Base-by-base conservation (phyloP, 2,113 vertebrate genomes). In the Tor tambroides region DNA sequence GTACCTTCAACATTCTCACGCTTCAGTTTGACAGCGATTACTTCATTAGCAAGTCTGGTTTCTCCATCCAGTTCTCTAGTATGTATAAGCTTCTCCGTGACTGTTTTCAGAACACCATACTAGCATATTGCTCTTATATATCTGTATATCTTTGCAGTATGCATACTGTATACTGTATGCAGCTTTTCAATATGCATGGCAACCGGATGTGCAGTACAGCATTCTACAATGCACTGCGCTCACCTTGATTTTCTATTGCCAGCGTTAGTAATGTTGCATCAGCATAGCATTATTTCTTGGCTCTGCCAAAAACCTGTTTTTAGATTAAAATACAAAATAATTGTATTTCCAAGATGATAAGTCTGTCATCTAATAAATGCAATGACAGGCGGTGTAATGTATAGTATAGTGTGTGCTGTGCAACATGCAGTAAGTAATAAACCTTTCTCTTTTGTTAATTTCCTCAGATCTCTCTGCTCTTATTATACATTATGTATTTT, bases 21-120 rank as follows among this genome's bases (percentile, higher is more conserved):
- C 95, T 99, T 85, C 98, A 98, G 88, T 99, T 99, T 88, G 96
- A 99, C 93, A 97, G 97, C 14, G 98, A 99, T 92, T 99, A 99
- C 94, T 99, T 99, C 93, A 99, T 99, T 94, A 99, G 98, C 97
- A 99, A 99, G 95, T 98, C 98, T 0, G 98, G 98, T 54, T 99
- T 99, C 93, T 99, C 98, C 87, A 97, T 99, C 86, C 98, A 99
- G 91, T 99, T 97, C 93, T 99, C 98, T 85, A 99, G 98, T 99
- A 94, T 87, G 98, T 56, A 85, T 21, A 81, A 59, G n/a, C 32
- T 84, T 51, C 35, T 23, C 23, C 69, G 8, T 71, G 59, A 19
- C 21, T 26, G 23, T 75, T 17, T 15, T 43, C 0, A 23, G 21
- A 38, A 75, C 5, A 67, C 14, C 21, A 14, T 75, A 26, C 9